Evolutionary conservation across 2,797 vertebrate species (phyloP), one percentile per base, ranked within the genome.

Genomic region (Acrossocheilus fasciatus): DNA sequence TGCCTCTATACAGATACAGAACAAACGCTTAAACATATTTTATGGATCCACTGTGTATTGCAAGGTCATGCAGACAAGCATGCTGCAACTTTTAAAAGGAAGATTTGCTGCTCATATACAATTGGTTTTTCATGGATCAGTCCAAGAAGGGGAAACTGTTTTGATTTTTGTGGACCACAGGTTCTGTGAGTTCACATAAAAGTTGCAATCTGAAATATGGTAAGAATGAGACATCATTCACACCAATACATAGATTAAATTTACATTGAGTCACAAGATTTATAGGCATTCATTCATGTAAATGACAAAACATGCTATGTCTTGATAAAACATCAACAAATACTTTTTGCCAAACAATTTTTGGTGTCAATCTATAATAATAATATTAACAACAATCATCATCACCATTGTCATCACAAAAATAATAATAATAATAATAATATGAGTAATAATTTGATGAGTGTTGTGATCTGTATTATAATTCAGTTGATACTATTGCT

Each of bases 31-130:
- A 45, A 74, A 34, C 2, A 6, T 59, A 26, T 82, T 88, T 72
- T 85, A 76, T 81, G 78, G 36, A 66, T 59, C 57, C 17, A 50
- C 20, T 39, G 47, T 75, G 39, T 68, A 69, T 87, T 81, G 80
- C 57, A 84, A 76, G 59, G 47, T 80, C 45, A 81, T 9, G 30
- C 7, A 54, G 69, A 62, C 17, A 80, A 54, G 57, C 68, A 80
- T 64, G n/a, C 8, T 20, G 43, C n/a, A 52, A 62, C 74, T 59
- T 77, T 52, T 64, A 59, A 59, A 66, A 59, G 39, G 10, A 78
- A 62, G n/a, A 68, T 84, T 84, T 76, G n/a, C 82, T 81, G 12
- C 62, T 81, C 2, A n/a, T 45, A n/a, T 75, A 68, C 78, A 36
- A 62, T 64, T 45, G 47, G 20, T 74, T 64, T n/a, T 15, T 45